phyloP scores from a whole-genome alignment of 2,113 vertebrate species.

The Turdus rufiventris region DNA sequence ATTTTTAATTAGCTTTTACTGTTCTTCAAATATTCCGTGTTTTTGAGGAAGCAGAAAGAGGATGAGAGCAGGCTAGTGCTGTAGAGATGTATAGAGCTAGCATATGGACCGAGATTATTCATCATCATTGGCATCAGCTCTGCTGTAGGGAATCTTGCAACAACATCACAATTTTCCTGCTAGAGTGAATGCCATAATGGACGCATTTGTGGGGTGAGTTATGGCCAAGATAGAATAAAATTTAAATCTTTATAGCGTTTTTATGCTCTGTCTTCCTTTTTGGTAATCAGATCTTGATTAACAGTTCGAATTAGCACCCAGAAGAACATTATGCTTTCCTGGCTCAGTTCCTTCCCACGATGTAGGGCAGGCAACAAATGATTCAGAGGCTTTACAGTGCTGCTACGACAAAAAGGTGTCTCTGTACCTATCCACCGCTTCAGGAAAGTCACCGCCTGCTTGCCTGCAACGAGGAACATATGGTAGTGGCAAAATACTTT shows the following conservation, averaged over 20 bases:
- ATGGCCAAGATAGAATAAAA: slow-evolving; percentile 32
- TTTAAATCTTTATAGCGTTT: slow-evolving; percentile 55
- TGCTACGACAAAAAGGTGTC: slow-evolving; percentile 4
- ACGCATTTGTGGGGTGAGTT: slow-evolving; percentile 29
- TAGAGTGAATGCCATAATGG: slow-evolving; percentile 28
- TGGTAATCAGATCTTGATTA: slow-evolving; percentile 63
- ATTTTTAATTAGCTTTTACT: slow-evolving; percentile 69
- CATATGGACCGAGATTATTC: slow-evolving; percentile 5
- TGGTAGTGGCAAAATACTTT: neutral
- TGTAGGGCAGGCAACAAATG: neutral
- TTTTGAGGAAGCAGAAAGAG: slow-evolving; percentile 31
- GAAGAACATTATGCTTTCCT: slow-evolving; percentile 50
- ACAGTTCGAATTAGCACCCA: slow-evolving; percentile 54
- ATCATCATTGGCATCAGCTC: slow-evolving; percentile 38
- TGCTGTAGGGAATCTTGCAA: neutral
- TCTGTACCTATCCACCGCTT: neutral
- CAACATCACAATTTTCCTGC: slow-evolving; percentile 51
- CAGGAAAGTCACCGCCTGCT: neutral
- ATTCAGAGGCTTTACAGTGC: neutral
- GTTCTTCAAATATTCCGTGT: slow-evolving; percentile 6
- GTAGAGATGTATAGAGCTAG: slow-evolving; percentile 19
- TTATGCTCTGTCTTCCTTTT: slow-evolving; percentile 60
- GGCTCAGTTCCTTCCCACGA: slow-evolving; percentile 2
- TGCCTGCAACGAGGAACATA: neutral
- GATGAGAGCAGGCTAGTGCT: neutral